Evolutionary conservation across 2,113 vertebrate genomes (phyloP), one percentile per base, ranked within the genome.

Genomic region (Merops nubicus): DNA sequence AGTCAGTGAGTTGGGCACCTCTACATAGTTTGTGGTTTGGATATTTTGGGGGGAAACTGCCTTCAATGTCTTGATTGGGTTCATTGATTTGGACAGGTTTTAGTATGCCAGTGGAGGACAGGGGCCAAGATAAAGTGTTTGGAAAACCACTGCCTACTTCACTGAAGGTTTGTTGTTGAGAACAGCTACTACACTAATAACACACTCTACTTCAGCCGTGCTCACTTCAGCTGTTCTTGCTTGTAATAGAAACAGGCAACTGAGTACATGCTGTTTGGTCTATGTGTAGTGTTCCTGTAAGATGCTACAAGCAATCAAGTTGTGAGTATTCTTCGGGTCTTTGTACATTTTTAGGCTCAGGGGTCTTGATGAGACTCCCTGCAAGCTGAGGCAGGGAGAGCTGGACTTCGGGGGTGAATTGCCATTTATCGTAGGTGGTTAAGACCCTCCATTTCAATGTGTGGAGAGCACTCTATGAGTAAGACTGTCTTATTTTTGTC

Each of bases 131-230:
- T 56, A 14, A 48, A 60, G 12, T 15, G 36, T 29, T 21, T 36
- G 68, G 60, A 33, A 85, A 74, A 31, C 28, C 16, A 3, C 19
- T 74, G 67, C 31, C 28, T 0, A 0, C 19, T 68, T 62, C 33
- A 53, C 47, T n/a, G 33, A 8, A 31, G 14, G 28, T 56, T n/a
- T 42, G 60, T 15, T 34, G 22, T 34, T 45, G 45, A 47, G 53
- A 83, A 11, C 23, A 42, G 51, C 22, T 45, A 2, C 22, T 45
- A 2, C 19, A 40, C 43, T 50, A 42, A 25, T 1, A 3, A 11
- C 0, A 3, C 6, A 12, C 6, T 77, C 4, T 70, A 38, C 4
- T 9, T 4, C 20, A 64, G 54, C 12, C 5, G 0, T 23, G 23
- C 20, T 59, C 8, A 0, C 53, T 33, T 65, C 74, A 70, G 54